Evolutionary conservation across 1,140 invertebrate genomes (phyloP).

Genomic region (Hestina assimilis): DNA sequence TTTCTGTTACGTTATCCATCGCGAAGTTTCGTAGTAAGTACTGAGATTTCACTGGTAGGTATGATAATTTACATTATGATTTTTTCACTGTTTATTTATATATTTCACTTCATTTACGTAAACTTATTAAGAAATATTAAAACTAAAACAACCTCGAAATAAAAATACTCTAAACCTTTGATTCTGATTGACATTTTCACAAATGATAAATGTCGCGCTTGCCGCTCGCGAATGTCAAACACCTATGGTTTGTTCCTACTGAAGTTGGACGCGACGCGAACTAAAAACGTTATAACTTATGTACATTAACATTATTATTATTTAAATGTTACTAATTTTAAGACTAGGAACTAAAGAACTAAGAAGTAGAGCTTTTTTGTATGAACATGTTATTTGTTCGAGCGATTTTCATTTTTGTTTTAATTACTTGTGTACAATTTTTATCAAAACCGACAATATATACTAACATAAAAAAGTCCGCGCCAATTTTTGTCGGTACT

Average conservation of each 20-base stretch:
- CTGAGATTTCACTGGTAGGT: conserved; percentile 32
- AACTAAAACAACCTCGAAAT: conserved; percentile 48
- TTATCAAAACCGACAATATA: not conserved
- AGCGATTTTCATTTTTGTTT: too few relatives aligned
- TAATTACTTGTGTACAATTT: too few relatives aligned
- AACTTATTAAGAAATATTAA: conserved; percentile 21
- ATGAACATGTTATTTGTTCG: too few relatives aligned
- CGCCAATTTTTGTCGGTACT: too few relatives aligned
- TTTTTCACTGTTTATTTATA: not conserved
- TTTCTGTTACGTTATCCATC: conserved; percentile 70
- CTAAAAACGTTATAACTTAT: too few relatives aligned
- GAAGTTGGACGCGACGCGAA: too few relatives aligned
- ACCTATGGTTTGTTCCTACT: too few relatives aligned
- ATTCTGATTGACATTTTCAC: conserved; percentile 39
- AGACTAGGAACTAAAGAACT: too few relatives aligned
- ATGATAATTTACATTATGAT: conserved; percentile 8
- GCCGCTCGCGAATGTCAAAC: conserved; percentile 19
- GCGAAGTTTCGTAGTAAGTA: conserved; percentile 24
- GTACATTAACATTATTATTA: too few relatives aligned
- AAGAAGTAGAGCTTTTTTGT: too few relatives aligned
- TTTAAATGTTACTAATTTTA: too few relatives aligned
- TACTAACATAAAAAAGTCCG: not conserved
- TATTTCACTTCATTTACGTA: conserved; percentile 8
- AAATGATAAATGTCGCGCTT: conserved; percentile 6
- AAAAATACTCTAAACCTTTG: conserved; percentile 34